phyloP scores from a whole-genome alignment of 2,113 vertebrate genomes.

The Pampusana beccarii region DNA sequence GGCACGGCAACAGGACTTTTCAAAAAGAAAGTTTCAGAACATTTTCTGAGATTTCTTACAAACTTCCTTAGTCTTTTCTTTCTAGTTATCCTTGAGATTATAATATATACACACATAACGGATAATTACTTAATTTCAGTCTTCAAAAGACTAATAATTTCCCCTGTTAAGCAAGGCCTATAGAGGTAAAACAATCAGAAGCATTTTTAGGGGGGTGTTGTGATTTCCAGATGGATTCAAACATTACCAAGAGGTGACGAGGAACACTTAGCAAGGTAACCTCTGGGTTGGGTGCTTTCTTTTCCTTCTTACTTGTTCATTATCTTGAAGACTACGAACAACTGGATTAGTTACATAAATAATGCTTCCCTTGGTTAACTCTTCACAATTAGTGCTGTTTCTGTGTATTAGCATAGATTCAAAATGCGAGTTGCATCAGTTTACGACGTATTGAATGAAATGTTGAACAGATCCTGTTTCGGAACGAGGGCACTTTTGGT shows the following conservation, averaged over 20 bases:
- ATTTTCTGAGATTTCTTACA: not conserved
- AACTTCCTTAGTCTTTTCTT: not conserved
- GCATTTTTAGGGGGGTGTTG: not conserved
- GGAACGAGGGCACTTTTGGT: slow-evolving; percentile 67
- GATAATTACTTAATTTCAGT: not conserved
- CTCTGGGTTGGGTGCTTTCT: not conserved
- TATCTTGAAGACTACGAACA: not conserved
- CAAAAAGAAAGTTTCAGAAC: not conserved
- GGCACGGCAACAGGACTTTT: slow-evolving; percentile 5
- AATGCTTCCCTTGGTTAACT: not conserved
- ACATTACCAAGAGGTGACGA: not conserved
- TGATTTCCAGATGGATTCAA: not conserved
- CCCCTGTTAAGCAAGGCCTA: slow-evolving; percentile 47
- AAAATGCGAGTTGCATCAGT: not conserved
- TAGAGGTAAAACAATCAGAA: slow-evolving; percentile 14
- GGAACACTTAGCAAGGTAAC: not conserved
- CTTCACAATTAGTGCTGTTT: slow-evolving; percentile 8
- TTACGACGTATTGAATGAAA: not conserved
- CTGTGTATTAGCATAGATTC: slow-evolving; percentile 21
- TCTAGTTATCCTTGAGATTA: slow-evolving; percentile 38
- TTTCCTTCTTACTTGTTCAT: not conserved
- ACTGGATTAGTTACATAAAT: not conserved
- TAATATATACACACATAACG: not conserved
- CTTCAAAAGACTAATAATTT: slow-evolving; percentile 2
- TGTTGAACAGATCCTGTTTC: slow-evolving; percentile 25